These are phyloP conservation scores for Thalassophryne amazonica DNA, from an alignment of 2,797 vertebrate genomes.

Conservation along the genomic window DNA sequence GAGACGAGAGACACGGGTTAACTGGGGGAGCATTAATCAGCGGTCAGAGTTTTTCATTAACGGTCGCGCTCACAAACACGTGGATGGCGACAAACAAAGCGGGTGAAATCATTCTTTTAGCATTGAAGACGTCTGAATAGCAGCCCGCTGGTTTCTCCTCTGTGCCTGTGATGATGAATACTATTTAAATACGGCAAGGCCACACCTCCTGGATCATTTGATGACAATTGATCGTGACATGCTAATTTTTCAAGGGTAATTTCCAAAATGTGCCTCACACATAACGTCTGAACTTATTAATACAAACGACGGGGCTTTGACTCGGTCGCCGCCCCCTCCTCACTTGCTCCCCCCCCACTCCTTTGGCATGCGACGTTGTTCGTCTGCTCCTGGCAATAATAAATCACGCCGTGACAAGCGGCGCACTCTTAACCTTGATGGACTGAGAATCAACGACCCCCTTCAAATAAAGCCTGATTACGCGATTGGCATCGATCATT, in stretches of 20 bases:
- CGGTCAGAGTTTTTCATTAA: neutral
- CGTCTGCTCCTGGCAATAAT: slow-evolving; percentile 70
- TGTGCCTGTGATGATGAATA: slow-evolving; percentile 35
- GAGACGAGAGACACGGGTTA: too few relatives aligned
- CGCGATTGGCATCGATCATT: slow-evolving; percentile 71
- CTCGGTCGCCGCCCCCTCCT: neutral
- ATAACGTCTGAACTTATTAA: slow-evolving; percentile 76
- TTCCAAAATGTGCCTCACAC: slow-evolving; percentile 71
- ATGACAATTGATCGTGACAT: slow-evolving; percentile 67
- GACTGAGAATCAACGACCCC: slow-evolving; percentile 71
- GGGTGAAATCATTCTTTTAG: slow-evolving; percentile 2
- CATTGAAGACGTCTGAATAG: slow-evolving; percentile 27
- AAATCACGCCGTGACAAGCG: slow-evolving; percentile 74
- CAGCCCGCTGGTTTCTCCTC: slow-evolving; percentile 14
- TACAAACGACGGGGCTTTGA: slow-evolving; percentile 34
- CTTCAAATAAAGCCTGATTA: slow-evolving; percentile 74
- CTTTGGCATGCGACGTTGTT: slow-evolving; percentile 38
- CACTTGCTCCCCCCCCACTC: neutral
- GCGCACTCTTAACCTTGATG: slow-evolving; percentile 76
- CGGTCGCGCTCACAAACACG: neutral
- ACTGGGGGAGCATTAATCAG: too few relatives aligned
- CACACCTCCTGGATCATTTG: slow-evolving; percentile 56
- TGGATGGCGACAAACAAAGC: slow-evolving; percentile 35
- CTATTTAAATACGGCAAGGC: slow-evolving; percentile 33
- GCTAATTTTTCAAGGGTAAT: slow-evolving; percentile 77